phyloP scores from a whole-genome alignment of 2,888 invertebrate genomes.

The Drosophila histrio region DNA sequence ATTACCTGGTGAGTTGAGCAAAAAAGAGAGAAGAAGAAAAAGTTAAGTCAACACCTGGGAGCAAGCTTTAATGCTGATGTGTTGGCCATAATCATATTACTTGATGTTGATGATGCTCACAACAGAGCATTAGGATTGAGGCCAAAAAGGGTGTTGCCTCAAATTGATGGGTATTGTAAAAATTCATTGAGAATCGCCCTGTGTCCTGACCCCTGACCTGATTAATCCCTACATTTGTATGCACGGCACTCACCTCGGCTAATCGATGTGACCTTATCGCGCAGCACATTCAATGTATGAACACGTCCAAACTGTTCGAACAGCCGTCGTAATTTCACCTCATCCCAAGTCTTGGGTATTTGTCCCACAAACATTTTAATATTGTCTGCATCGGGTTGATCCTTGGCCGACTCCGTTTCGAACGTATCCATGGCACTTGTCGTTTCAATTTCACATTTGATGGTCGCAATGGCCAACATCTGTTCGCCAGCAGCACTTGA shows the following conservation, averaged over 20 bases:
- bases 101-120: constrained; percentile 61
- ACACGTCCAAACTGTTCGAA: constrained; percentile 98
- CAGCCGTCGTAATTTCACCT: constrained; percentile 95
- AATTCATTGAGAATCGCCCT: constrained; percentile 54
- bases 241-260: constrained; percentile 93
- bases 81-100: constrained; percentile 73
- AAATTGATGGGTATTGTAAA: constrained; percentile 72
- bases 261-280: constrained; percentile 97
- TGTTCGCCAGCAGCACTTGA: constrained; percentile 18
- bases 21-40: constrained; percentile 8
- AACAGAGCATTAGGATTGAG: constrained; percentile 1
- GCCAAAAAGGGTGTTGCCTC: constrained; percentile 24
- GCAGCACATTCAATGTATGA: constrained; percentile 98
- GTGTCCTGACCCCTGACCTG: background rate
- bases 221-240: constrained; percentile 70
- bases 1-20: constrained; percentile 56
- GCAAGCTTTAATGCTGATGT: constrained; percentile 59
- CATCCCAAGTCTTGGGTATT: constrained; percentile 98
- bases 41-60: constrained; percentile 34
- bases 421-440: constrained; percentile 47
- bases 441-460: constrained; percentile 47
- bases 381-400: constrained; percentile 97
- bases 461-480: constrained; percentile 20
- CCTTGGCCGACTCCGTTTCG: constrained; percentile 83
- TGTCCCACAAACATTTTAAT: constrained; percentile 99